Evolutionary conservation across 2,113 vertebrate genomes (phyloP), one percentile per base, ranked within the genome.

Genomic region (Sebastes fasciatus): DNA sequence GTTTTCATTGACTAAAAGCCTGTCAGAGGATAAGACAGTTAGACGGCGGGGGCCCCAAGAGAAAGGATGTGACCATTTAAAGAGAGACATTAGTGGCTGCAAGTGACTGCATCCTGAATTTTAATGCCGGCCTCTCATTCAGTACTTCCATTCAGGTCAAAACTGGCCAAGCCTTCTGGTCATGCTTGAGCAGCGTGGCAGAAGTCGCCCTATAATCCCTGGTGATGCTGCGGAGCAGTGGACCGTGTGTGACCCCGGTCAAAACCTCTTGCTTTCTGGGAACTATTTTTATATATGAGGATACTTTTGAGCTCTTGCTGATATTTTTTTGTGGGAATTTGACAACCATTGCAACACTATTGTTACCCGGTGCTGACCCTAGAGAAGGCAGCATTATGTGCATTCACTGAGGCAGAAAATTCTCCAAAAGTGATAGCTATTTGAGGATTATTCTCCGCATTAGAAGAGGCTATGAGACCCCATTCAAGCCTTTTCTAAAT

Each of bases 91-190:
- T 92, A 91, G 89, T 45, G 65, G 58, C 82, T 85, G 71, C 58
- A 58, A 89, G 82, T 80, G 68, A 88, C 91, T 87, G 88, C 83
- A 80, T 90, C 85, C 82, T 91, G 91, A 94, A 93, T 93, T 89
- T 89, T 76, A 92, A 93, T 90, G 89, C 77, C 45, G 40, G 71
- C 72, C 21, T 54, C 80, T 83, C 84, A 84, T 93, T 91, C 90
- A 89, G 57, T 40, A 60, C 84, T 81, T 83, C 88, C 80, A 80
- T 89, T 91, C 85, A 86, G 68, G 86, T 90, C 82, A 80, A 85
- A 91, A 86, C 81, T 65, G 84, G 78, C 74, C 69, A 67, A 86
- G 79, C 80, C 58, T 87, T 86, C 74, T 85, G 88, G 91, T 89
- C 83, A 86, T 84, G 88, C 80, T 91, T 83, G 77, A 88, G 79